Conservation (phyloP, 2,113 vertebrate species). For the Nothoprocta pentlandii region DNA sequence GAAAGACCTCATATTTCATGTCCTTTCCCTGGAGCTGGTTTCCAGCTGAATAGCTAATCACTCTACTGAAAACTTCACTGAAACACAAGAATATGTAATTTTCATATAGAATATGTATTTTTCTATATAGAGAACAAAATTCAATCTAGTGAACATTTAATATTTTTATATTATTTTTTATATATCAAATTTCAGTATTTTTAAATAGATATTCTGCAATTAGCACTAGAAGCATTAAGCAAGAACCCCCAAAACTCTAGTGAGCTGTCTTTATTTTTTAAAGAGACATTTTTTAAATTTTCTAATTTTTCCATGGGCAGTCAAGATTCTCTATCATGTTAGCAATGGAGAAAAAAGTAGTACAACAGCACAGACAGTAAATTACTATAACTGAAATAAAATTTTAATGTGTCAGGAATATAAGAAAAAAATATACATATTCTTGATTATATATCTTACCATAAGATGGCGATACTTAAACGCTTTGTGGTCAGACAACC, state of each 20-base stretch:
- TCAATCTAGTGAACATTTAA: conserved; percentile 52
- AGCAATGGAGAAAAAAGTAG: background rate
- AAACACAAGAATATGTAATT: background rate
- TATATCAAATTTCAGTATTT: background rate
- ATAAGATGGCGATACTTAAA: conserved; percentile 70
- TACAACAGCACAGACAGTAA: background rate
- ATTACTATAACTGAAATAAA: background rate
- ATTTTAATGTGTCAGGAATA: background rate
- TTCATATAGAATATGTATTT: background rate
- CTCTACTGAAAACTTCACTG: conserved; percentile 17
- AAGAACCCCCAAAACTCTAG: background rate
- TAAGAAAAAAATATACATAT: background rate
- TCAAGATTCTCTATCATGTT: background rate
- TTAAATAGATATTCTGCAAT: conserved; percentile 26
- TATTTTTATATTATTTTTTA: background rate
- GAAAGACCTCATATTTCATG: background rate
- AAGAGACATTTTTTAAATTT: background rate
- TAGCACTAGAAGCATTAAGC: background rate
- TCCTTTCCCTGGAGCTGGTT: background rate
- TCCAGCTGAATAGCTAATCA: background rate
- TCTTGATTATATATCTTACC: conserved; percentile 45
- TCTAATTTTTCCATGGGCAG: background rate
- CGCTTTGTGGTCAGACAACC: background rate
- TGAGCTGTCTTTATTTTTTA: conserved; percentile 8
- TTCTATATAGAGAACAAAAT: conserved; percentile 38